Conservation (phyloP, 2,113 vertebrate species). For the Sylvia atricapilla region DNA sequence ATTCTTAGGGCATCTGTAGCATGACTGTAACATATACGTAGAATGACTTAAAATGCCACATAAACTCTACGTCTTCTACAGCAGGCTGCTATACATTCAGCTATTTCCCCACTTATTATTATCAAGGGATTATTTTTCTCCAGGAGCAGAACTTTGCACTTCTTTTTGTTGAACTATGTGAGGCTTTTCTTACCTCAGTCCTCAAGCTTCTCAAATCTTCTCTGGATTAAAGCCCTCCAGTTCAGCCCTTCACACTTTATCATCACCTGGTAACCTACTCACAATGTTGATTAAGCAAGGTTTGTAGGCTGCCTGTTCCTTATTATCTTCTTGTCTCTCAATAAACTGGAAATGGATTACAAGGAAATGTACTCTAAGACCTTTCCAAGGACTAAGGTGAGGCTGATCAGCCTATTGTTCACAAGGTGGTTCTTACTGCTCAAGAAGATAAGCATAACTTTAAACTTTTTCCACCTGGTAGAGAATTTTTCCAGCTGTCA, state of each 20-base stretch:
- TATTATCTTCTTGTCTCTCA: neutral
- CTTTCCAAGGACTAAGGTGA: neutral
- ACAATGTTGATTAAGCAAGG: neutral
- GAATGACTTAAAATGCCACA: neutral
- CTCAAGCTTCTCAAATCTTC: neutral
- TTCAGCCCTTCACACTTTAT: neutral
- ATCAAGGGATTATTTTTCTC: neutral
- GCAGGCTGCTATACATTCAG: neutral
- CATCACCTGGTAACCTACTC: neutral
- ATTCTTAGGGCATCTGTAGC: neutral
- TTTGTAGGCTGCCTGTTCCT: neutral
- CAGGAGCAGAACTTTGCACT: neutral
- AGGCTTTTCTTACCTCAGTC: neutral
- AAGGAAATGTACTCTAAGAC: neutral
- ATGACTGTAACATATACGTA: too few relatives aligned
- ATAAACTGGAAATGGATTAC: neutral
- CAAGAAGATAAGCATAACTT: neutral
- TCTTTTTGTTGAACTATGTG: neutral
- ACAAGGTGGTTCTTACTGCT: neutral
- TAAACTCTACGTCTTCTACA: neutral
- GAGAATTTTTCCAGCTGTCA: neutral
- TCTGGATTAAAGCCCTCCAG: neutral
- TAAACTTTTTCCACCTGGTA: neutral
- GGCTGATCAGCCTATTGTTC: neutral
- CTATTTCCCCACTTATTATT: neutral